Base-by-base conservation (phyloP, 2,888 invertebrate genomes). In the Pseudococcus longispinus region DNA sequence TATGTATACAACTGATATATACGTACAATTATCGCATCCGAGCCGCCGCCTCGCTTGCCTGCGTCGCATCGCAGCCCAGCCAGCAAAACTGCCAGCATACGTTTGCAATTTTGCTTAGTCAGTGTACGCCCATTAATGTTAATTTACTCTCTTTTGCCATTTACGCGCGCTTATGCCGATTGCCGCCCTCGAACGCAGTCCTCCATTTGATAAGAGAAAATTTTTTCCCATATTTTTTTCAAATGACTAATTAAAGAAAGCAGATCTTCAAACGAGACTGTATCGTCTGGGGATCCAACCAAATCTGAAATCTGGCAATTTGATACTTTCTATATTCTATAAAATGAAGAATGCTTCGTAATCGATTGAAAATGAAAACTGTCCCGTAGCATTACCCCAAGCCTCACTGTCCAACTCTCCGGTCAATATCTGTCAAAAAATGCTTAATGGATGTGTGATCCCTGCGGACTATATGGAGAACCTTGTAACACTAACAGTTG, bases 61-160 rank as follows among this genome's bases (percentile, higher is more conserved):
- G 0, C 13, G 13, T n/a, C n/a, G 4, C 55, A 55, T n/a, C 55
- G n/a, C 55, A 55, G 18, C 55, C 55, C 55, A 55, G 55, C 55
- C 55, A 55, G 55, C 60, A 60, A 84, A 84, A 84, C 84, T 55
- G 29, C 55, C 29, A 84, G 60, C 84, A 84, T 84, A 84, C 84
- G 84, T 55, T 84, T 60, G 84, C 60, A 84, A 84, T 84, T 60
- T 84, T 60, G 84, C 60, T 84, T 84, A 84, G 84, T 86, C 86
- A 77, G 51, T 77, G 74, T 37, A 74, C 86, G 86, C 77, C 86
- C 86, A 86, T 77, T 86, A 77, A 77, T 77, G 86, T 86, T 74
- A 86, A 86, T 86, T 86, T 86, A 32, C 84, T 32, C 60, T 29
- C 37, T 60, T 51, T 84, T 29, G 77, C 32, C 77, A n/a, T 42